A percentile compares a stretch with the other conserved stretches of the same genome.
Evolutionary conservation across 2,113 vertebrate genomes (phyloP).

Genomic region (Cathartes aura): DNA sequence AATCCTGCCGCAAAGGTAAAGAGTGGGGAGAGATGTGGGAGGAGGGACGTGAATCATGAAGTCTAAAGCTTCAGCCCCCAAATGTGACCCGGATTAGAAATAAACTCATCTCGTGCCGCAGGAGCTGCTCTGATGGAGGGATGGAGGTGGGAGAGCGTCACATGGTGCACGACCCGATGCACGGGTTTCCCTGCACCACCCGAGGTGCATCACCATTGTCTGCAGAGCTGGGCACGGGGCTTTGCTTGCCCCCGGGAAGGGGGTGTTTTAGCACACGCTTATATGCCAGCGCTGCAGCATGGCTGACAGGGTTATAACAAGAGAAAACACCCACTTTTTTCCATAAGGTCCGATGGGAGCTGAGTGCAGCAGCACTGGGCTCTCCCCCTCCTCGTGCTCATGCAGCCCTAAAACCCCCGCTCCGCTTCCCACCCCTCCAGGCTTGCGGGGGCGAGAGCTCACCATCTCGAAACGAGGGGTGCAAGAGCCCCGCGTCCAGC

Average conservation of each 20-base stretch:
- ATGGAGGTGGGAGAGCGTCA: not conserved
- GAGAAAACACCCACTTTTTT: not conserved
- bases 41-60: not conserved
- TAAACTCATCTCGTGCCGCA: rapidly evolving
- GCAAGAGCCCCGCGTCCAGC: not conserved
- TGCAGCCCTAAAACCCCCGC: not conserved
- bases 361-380: rapidly evolving
- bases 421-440: not conserved
- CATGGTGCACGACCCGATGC: rapidly evolving
- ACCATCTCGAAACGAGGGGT: rapidly evolving
- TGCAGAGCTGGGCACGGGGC: rapidly evolving
- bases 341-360: not conserved
- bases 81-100: not conserved
- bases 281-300: rapidly evolving
- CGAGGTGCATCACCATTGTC: not conserved
- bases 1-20: rapidly evolving
- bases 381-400: not conserved
- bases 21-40: not conserved
- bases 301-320: not conserved
- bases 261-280: not conserved
- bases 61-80: not conserved
- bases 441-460: not conserved
- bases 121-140: not conserved
- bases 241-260: no score
- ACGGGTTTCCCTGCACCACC: not conserved